Percentiles rank a stretch among this genome's conserved stretches.
Evolutionary conservation across 2,888 invertebrate genomes (phyloP).

Genomic region (Hirtodrosophila confusa): DNA sequence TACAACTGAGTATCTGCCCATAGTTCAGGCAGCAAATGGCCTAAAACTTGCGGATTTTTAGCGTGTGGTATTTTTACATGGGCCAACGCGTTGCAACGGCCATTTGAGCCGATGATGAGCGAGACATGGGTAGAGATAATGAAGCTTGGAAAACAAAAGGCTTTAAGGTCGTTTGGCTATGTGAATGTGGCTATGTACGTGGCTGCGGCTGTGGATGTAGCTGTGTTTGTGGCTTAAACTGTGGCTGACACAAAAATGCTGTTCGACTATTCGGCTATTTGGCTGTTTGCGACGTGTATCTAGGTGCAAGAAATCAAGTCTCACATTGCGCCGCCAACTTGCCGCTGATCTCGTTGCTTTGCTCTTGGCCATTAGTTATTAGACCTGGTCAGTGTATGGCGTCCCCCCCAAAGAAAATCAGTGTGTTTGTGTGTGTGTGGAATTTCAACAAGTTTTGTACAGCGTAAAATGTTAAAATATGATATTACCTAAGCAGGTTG

Average conservation of each 20-base stretch:
- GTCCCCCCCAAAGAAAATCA: constrained; percentile 12
- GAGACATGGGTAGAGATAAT: constrained; percentile 9
- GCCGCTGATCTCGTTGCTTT: constrained; percentile 30
- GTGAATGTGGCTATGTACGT: background rate
- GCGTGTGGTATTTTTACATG: constrained; percentile 28
- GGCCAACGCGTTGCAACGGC: constrained; percentile 16
- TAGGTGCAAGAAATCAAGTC: constrained; percentile 72
- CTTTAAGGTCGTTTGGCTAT: constrained; percentile 46
- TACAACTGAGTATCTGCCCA: background rate
- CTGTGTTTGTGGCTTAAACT: constrained; percentile 10
- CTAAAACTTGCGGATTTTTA: constrained; percentile 26
- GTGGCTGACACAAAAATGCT: constrained; percentile 38
- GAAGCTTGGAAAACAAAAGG: constrained; percentile 22
- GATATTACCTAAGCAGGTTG: constrained; percentile 77
- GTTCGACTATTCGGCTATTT: constrained; percentile 28
- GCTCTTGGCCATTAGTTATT: constrained; percentile 69
- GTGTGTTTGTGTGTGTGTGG: constrained; percentile 37
- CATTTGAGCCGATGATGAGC: constrained; percentile 15
- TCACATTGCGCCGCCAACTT: constrained; percentile 63
- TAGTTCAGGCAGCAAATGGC: constrained; percentile 8
- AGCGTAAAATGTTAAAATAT: constrained; percentile 69
- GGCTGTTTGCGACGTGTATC: constrained; percentile 28
- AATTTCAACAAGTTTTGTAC: constrained; percentile 70
- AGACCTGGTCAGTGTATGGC: constrained; percentile 43
- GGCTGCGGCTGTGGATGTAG: constrained; percentile 1